Evolutionary conservation across 2,888 invertebrate species (phyloP), one percentile per base, ranked within the genome.

Genomic region (Idaea biselata): DNA sequence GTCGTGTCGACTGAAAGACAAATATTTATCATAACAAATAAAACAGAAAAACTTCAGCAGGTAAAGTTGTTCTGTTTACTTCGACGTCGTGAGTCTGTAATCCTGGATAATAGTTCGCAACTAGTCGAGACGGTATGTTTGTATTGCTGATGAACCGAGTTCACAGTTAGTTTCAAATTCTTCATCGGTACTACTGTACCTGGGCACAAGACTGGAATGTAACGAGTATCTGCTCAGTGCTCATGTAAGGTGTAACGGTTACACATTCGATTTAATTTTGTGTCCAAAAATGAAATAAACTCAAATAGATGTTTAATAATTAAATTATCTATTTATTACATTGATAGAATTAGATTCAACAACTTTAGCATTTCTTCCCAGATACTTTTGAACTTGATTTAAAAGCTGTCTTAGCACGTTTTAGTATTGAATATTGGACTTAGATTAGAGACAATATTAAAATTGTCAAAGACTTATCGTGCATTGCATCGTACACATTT

Each of bases 71-170:
- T 71, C 68, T 73, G 79, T 77, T 77, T 72, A 72, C 72, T 78
- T 83, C 85, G 83, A 79, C 83, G 77, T 81, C 80, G 73, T 72
- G 73, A 80, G 82, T 79, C 73, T 79, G 80, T 86, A 84, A 85
- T 86, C 85, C 83, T 65, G 70, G 74, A 88, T 88, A 87, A 89
- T 84, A 89, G 88, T 87, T 87, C 66, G 76, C 81, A 86, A 86
- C 86, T 82, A 83, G 82, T 78, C 75, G 76, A 77, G 81, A 80
- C 79, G 77, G 76, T 79, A 79, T 84, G 85, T 86, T 88, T 87
- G 86, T 84, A 79, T 84, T 84, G 75, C 79, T 84, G 87, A 88
- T 86, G 82, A 84, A 87, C 76, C 78, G 75, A 84, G 78, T 84
- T 83, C 67, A 18, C 54, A 31, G 72, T 77, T 82, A 83, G 80